phyloP scores from a whole-genome alignment of 2,113 vertebrate species.

The Apaloderma vittatum region DNA sequence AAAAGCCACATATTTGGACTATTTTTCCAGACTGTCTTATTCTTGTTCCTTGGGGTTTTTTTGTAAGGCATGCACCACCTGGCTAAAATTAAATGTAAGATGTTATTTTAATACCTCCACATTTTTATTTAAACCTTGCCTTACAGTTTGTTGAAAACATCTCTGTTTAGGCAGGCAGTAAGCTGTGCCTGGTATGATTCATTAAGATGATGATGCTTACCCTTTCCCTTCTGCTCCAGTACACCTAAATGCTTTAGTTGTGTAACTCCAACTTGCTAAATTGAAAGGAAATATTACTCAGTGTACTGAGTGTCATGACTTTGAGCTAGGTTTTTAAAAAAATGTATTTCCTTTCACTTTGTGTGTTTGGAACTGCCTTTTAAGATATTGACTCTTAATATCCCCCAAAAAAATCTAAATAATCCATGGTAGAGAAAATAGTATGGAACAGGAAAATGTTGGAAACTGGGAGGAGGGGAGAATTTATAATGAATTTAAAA shows the following conservation, averaged over 20 bases:
- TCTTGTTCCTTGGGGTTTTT: neutral
- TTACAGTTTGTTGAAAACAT: neutral
- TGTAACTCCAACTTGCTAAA: neutral
- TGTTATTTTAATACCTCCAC: neutral
- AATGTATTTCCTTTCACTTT: neutral
- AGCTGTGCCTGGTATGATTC: neutral
- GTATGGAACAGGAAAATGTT: neutral
- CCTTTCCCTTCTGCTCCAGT: neutral
- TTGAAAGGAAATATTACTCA: neutral
- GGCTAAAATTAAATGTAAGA: neutral
- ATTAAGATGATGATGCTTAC: neutral
- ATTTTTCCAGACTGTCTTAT: neutral
- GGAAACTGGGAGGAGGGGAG: neutral
- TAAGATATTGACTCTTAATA: neutral
- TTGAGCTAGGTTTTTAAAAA: neutral
- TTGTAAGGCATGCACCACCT: neutral
- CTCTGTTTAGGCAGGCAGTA: neutral
- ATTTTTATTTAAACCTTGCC: neutral
- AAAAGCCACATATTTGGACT: rapidly evolving
- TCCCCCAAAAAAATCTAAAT: neutral
- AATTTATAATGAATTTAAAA: neutral
- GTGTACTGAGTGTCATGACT: neutral
- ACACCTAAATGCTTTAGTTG: neutral
- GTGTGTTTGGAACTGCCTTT: neutral
- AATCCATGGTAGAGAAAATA: neutral